Base-by-base conservation (phyloP, 2,888 invertebrate species). In the Eilema griseolum region DNA sequence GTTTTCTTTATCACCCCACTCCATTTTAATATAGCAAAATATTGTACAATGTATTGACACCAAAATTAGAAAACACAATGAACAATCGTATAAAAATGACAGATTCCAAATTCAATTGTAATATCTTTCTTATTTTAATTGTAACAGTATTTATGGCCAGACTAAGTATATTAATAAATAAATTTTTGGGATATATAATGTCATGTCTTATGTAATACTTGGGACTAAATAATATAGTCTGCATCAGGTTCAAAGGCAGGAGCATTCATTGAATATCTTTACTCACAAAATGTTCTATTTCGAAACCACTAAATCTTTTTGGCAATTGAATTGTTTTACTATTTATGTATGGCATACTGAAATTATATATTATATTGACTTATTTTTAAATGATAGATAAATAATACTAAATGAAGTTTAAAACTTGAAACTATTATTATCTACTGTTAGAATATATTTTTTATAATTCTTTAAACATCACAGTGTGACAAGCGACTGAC, bases 301-400 rank as follows among this genome's bases (percentile, higher is more conserved):
- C 57, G 0, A 26, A 14, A 26, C 24, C 12, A 20, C n/a, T n/a
- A 10, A 20, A 31, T 61, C 12, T 28, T 61, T 14, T 28, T 10
- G 20, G 16, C n/a, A 16, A 28, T 20, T 0, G 96, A 96, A 79
- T 92, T 96, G 70, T 96, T 96, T 73, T 93, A 20, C 94, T 3
- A 93, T 88, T 69, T 93, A 93, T 89, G 94, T 93, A 76, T 37
- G 0, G 37, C 31, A 37, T 62, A 20, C 10, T 56, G 11, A 52
- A 28, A 59, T 16, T 59, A 24, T 59, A 37, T 37, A 12, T 37
- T 37, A 12, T 37, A 37, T 37, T 12, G 3, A 37, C 33, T 37
- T 12, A 37, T 37, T 46, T 41, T 41, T 46, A 46, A 46, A 46
- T 20, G 7, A 23, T 14, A 26, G 14, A 59, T 59, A n/a, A n/a